phyloP scores from a whole-genome alignment of 1,140 invertebrate genomes.

The Cotesia chilonis region DNA sequence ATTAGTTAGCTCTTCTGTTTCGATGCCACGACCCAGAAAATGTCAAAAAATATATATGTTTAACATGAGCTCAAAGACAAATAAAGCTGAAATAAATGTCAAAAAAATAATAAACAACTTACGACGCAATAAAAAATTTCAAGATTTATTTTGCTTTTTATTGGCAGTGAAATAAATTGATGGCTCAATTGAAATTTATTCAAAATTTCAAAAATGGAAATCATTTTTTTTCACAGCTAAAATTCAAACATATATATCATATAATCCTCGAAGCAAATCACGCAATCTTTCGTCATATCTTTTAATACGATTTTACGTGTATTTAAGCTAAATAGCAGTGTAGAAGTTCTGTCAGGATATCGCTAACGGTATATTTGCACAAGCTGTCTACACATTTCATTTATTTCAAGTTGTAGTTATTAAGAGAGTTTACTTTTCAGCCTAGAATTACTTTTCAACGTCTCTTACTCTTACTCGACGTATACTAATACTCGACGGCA shows the following conservation, averaged over 20 bases:
- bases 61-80: constrained; percentile 14
- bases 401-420: constrained; percentile 11
- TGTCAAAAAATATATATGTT: constrained; percentile 32
- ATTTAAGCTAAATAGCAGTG: background rate
- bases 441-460: constrained; percentile 54
- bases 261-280: background rate
- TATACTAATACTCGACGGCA: no score
- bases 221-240: background rate
- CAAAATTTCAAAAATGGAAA: background rate
- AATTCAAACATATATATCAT: constrained; percentile 16
- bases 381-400: constrained; percentile 24
- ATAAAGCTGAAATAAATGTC: constrained; percentile 29
- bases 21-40: constrained; percentile 25
- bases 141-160: constrained; percentile 10
- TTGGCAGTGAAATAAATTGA: background rate
- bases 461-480: constrained; percentile 24
- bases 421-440: constrained; percentile 59
- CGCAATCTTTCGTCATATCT: constrained; percentile 10
- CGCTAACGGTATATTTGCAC: constrained; percentile 38
- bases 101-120: background rate
- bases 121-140: background rate
- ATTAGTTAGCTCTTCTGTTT: constrained; percentile 27
- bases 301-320: background rate
- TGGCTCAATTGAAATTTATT: constrained; percentile 7
- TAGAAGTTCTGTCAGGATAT: constrained; percentile 22